Percentiles rank a stretch among this genome's conserved stretches.
phyloP scores from a whole-genome alignment of 2,113 vertebrate genomes.

The Dolichallabes microphthalmus region DNA sequence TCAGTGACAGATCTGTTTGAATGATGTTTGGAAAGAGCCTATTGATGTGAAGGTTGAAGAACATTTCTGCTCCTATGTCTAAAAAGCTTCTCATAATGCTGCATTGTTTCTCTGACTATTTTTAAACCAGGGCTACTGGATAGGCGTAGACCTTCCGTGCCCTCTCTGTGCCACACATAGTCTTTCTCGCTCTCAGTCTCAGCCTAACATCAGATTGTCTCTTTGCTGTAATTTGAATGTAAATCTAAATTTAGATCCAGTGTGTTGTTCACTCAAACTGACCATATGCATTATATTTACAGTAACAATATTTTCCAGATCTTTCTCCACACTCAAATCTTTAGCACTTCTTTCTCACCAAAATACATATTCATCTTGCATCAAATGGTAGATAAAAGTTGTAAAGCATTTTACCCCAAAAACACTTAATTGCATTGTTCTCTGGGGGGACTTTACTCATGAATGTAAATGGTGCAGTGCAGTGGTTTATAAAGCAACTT shows the following conservation, averaged over 20 bases:
- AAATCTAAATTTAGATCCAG: neutral
- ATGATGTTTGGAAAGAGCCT: constrained; percentile 10
- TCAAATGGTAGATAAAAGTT: constrained; percentile 20
- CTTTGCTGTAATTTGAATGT: neutral
- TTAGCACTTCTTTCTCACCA: neutral
- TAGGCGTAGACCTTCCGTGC: neutral
- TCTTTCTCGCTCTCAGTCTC: neutral
- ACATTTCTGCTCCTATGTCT: constrained; percentile 18
- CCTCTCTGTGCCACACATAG: neutral
- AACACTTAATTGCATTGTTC: constrained; percentile 16
- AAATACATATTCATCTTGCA: neutral
- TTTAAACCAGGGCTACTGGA: constrained; percentile 23
- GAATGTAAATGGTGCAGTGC: neutral
- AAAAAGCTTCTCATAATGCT: neutral
- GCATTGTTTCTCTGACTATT: constrained; percentile 24
- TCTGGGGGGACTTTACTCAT: neutral
- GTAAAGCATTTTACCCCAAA: constrained; percentile 13
- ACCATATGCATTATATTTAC: neutral
- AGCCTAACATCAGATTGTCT: neutral
- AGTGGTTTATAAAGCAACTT: neutral
- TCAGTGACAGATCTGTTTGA: constrained; percentile 16
- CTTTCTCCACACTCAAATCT: neutral
- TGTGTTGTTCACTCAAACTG: neutral
- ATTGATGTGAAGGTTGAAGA: constrained; percentile 37
- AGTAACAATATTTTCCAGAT: neutral